Conservation (phyloP, 2,797 vertebrate species). For the Falco berigora region DNA sequence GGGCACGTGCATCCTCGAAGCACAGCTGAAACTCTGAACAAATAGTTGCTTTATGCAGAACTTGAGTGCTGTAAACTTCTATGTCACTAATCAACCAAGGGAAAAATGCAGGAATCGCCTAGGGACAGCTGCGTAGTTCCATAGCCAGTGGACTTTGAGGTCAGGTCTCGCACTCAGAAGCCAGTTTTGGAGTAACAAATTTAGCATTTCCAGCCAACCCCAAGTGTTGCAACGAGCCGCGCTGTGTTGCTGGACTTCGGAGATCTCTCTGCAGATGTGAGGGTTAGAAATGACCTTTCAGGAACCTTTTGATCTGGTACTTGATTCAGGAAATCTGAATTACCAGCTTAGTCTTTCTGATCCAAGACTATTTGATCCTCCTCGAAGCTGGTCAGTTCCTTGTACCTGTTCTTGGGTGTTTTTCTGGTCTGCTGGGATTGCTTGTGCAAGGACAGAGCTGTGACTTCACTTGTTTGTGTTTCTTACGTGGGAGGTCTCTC, state of each 20-base stretch:
- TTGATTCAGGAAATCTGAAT: neutral
- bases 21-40: neutral
- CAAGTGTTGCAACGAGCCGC: neutral
- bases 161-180: neutral
- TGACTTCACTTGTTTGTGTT: neutral
- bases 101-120: neutral
- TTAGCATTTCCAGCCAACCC: neutral
- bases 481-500: neutral
- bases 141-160: neutral
- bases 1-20: neutral
- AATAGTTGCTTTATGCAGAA: neutral
- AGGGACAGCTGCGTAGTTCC: neutral
- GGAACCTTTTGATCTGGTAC: neutral
- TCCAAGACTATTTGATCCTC: neutral
- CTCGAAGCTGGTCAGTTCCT: neutral
- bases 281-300: neutral
- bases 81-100: rapidly evolving
- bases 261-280: neutral
- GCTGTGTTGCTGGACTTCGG: neutral
- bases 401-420: neutral
- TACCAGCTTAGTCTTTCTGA: neutral
- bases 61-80: neutral
- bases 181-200: neutral
- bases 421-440: neutral
- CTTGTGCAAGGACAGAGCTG: neutral